These are phyloP conservation scores for Monopis laevigella DNA, from an alignment of 2,888 invertebrate genomes.

Conservation along the genomic window DNA sequence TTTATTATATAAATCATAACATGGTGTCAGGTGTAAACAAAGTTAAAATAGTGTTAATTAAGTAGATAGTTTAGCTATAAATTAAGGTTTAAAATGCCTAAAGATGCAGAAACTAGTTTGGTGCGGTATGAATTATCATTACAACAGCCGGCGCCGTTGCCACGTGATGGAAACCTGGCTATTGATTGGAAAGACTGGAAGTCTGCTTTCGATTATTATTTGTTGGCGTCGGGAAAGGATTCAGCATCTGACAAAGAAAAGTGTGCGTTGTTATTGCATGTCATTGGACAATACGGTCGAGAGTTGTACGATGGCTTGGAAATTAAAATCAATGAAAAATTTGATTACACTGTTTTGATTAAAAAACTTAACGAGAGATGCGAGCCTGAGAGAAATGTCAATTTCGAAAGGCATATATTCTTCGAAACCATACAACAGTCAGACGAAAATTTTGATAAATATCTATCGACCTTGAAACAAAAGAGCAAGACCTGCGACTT, in stretches of 20 bases:
- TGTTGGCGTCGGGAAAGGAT: slow-evolving; percentile 6
- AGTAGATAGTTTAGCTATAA: too few relatives aligned
- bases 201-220: slow-evolving; percentile 8
- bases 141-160: slow-evolving; percentile 11
- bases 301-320: slow-evolving; percentile 18
- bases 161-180: slow-evolving; percentile 3
- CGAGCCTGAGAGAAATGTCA: slow-evolving; percentile 16
- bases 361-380: slow-evolving; percentile 13
- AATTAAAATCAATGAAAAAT: background rate
- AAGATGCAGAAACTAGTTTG: background rate
- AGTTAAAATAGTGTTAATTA: too few relatives aligned
- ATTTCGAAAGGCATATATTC: slow-evolving; percentile 13
- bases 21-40: too few relatives aligned
- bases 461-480: background rate
- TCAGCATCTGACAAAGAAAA: slow-evolving; percentile 1
- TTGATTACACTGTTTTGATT: slow-evolving; percentile 10
- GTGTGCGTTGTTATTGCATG: slow-evolving; percentile 19
- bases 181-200: slow-evolving; percentile 8
- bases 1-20: too few relatives aligned
- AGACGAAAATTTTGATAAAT: background rate
- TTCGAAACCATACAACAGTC: slow-evolving; percentile 1
- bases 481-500: too few relatives aligned
- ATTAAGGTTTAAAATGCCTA: slow-evolving; percentile 2
- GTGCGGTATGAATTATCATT: background rate
- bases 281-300: slow-evolving; percentile 18